Evolutionary conservation across 2,113 vertebrate genomes (phyloP).

Genomic region (Nothobranchius kuhntae): DNA sequence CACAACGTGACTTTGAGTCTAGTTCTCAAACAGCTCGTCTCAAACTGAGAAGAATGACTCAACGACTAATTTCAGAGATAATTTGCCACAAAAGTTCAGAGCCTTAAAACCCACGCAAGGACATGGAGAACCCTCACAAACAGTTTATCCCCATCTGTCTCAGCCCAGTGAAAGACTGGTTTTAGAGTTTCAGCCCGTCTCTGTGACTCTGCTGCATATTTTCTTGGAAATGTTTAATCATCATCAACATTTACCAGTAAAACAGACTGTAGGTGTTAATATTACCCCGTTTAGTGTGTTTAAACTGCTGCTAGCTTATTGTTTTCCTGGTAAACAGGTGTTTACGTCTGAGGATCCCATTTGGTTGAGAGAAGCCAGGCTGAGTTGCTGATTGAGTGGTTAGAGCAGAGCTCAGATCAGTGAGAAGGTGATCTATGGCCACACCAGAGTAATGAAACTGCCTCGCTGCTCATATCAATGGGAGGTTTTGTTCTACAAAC

Average conservation of each 20-base stretch:
- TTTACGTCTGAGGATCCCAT: neutral
- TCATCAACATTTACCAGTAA: too few relatives aligned
- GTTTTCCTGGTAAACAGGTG: neutral
- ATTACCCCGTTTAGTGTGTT: too few relatives aligned
- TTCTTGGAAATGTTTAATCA: too few relatives aligned
- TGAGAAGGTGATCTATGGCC: constrained; percentile 12
- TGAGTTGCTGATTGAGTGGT: neutral
- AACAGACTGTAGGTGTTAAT: too few relatives aligned
- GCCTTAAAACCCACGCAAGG: too few relatives aligned
- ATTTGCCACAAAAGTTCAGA: too few relatives aligned
- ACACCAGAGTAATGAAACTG: constrained; percentile 24
- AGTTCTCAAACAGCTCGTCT: too few relatives aligned
- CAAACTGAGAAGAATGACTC: too few relatives aligned
- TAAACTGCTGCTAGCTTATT: neutral
- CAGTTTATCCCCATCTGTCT: neutral
- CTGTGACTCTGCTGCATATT: too few relatives aligned
- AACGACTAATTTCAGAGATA: too few relatives aligned
- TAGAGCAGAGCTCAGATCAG: constrained; percentile 1
- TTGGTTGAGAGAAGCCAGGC: neutral
- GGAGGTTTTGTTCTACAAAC: constrained; percentile 13
- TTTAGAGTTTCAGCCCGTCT: neutral
- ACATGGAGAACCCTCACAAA: neutral
- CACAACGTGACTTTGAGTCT: too few relatives aligned
- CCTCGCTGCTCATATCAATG: constrained; percentile 11
- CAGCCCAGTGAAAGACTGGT: neutral